Evolutionary conservation across 2,113 vertebrate genomes (phyloP).

Genomic region (Cottus gobio): DNA sequence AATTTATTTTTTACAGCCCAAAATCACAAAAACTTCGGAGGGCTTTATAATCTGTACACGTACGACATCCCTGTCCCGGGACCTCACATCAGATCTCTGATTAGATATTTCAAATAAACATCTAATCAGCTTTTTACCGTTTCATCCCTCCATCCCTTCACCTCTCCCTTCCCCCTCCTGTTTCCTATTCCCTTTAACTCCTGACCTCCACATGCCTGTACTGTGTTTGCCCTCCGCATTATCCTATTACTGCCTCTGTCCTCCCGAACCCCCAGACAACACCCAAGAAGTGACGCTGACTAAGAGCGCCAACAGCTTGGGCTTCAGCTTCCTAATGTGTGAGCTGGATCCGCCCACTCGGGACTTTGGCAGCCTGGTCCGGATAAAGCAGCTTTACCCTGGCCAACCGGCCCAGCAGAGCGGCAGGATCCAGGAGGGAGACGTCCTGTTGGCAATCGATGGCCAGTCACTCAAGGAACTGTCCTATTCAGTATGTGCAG

Average conservation of each 20-base stretch:
- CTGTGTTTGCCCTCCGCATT: not conserved
- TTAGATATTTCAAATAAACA: too few relatives aligned
- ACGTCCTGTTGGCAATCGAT: constrained; percentile 89
- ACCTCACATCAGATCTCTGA: too few relatives aligned
- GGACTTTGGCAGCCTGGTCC: constrained; percentile 79
- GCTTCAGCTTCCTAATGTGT: constrained; percentile 90
- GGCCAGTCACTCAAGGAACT: constrained; percentile 85
- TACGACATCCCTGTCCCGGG: too few relatives aligned
- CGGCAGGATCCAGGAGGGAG: constrained; percentile 86
- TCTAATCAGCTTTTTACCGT: not conserved
- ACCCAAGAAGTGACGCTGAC: constrained; percentile 87
- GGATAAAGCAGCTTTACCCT: constrained; percentile 89
- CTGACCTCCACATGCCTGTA: not conserved
- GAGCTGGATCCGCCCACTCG: constrained; percentile 75
- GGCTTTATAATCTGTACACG: too few relatives aligned
- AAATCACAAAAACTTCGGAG: too few relatives aligned
- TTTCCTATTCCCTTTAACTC: not conserved
- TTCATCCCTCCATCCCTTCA: not conserved
- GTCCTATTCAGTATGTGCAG: constrained; percentile 84
- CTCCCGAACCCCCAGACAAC: constrained; percentile 76
- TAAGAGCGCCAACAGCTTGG: constrained; percentile 86
- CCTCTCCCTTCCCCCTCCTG: not conserved
- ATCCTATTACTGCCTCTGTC: not conserved
- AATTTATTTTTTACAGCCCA: too few relatives aligned
- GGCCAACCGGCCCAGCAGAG: constrained; percentile 90